These are phyloP conservation scores for Falco peregrinus DNA, from an alignment of 2,797 vertebrate genomes.

Conservation along the genomic window DNA sequence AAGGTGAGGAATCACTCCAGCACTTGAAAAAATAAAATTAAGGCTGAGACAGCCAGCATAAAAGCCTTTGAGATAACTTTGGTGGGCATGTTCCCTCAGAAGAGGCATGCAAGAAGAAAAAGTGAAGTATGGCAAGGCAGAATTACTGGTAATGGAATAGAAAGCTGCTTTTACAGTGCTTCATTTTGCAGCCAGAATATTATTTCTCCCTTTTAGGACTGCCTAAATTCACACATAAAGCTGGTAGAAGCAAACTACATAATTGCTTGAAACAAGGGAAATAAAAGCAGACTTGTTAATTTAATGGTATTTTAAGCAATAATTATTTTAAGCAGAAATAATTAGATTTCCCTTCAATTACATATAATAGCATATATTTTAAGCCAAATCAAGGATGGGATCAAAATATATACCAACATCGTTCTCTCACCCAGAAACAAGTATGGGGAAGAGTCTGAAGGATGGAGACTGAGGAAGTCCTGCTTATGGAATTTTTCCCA, in stretches of 20 bases:
- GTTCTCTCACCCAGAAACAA: background rate
- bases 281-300: constrained; percentile 26
- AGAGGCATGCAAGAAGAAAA: background rate
- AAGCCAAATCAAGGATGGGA: background rate
- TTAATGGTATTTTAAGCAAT: constrained; percentile 8
- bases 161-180: background rate
- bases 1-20: background rate
- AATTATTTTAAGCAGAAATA: constrained; percentile 45
- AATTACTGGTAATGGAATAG: background rate
- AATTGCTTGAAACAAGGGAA: constrained; percentile 33
- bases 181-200: background rate
- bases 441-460: background rate
- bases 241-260: constrained; percentile 4
- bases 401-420: background rate
- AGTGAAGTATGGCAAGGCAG: background rate
- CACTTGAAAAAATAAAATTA: background rate
- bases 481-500: background rate
- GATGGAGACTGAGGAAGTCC: background rate
- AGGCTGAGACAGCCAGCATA: background rate
- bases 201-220: background rate
- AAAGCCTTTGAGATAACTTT: background rate
- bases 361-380: background rate
- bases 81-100: background rate
- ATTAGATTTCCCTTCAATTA: constrained; percentile 23
- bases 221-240: background rate